Evolutionary conservation across 2,888 invertebrate species (phyloP).

Genomic region (Gandaritis pyraliata): DNA sequence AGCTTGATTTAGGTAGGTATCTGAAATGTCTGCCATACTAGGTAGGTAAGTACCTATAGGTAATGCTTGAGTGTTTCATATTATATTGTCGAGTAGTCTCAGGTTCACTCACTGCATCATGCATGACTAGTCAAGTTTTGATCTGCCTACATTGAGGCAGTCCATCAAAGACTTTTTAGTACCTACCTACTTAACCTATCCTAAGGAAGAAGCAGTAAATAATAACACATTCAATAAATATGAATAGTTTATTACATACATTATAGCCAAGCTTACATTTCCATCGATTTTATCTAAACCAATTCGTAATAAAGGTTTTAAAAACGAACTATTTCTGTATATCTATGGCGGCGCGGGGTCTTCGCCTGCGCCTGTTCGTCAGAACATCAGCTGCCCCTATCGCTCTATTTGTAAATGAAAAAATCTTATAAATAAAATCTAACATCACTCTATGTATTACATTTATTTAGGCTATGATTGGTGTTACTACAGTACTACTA

Average conservation of each 20-base stretch:
- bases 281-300: conserved; percentile 72
- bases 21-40: no score
- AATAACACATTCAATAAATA: conserved; percentile 64
- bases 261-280: conserved; percentile 84
- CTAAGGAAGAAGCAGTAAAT: conserved; percentile 34
- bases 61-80: no score
- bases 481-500: conserved; percentile 75
- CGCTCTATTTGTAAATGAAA: conserved; percentile 68
- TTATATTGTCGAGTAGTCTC: no score
- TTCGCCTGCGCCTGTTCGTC: not conserved
- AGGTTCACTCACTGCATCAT: no score
- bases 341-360: conserved; percentile 55
- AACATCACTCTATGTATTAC: conserved; percentile 78
- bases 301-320: conserved; percentile 70
- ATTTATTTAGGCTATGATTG: conserved; percentile 80
- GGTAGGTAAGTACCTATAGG: no score
- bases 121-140: no score
- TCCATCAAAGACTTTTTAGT: no score
- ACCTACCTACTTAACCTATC: not conserved
- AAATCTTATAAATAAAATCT: conserved; percentile 77
- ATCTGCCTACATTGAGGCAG: conserved; percentile 3
- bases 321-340: conserved; percentile 69
- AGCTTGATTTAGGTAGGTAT: no score
- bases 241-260: conserved; percentile 84
- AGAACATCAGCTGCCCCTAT: conserved; percentile 34